Evolutionary conservation across 2,113 vertebrate species (phyloP), one percentile per base, ranked within the genome.

Genomic region (Hylia prasina): DNA sequence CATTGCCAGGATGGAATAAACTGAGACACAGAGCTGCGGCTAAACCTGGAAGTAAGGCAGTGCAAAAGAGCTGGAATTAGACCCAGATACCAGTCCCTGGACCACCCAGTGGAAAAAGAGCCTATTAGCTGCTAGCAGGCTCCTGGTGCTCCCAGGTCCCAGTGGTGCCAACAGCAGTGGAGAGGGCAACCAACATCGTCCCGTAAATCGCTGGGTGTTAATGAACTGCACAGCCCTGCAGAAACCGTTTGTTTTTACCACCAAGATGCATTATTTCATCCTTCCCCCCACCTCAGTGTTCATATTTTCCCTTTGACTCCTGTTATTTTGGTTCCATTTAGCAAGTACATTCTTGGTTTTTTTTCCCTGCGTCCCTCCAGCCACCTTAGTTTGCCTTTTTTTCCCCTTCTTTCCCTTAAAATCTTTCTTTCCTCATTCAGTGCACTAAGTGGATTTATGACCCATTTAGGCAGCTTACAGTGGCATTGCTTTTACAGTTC

Each of bases 251-350:
- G 90, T 65, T 95, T 96, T 94, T 63, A 88, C 93, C 92, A 92
- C 68, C 89, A 73, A 93, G 87, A 89, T 72, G 63, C 94, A 81
- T 92, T 97, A 97, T 97, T 97, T 96, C 79, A 96, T 95, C 79
- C 45, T 92, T 45, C 4, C 66, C 25, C 18, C 64, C 53, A 42
- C 71, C 53, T 54, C 80, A 77, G 35, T 21, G 27, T 96, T 96
- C 97, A 96, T 93, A 97, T 97, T 98, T 97, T 96, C 94, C 94
- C 60, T 92, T 93, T 83, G 56, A 89, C 60, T 96, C 51, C 60
- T 80, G 70, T 77, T 95, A 88, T 95, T 95, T 97, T 95, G 77
- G 44, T 92, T 96, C 80, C 86, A 91, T 80, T 90, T 82, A 94
- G 82, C 73, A 90, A 90, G 87, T 30, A 68, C 85, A 48, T 89